A percentile compares a stretch with the other conserved stretches of the same genome.
Conservation (phyloP, 2,797 vertebrate genomes). For the Pseudocheirus occidentalis region DNA sequence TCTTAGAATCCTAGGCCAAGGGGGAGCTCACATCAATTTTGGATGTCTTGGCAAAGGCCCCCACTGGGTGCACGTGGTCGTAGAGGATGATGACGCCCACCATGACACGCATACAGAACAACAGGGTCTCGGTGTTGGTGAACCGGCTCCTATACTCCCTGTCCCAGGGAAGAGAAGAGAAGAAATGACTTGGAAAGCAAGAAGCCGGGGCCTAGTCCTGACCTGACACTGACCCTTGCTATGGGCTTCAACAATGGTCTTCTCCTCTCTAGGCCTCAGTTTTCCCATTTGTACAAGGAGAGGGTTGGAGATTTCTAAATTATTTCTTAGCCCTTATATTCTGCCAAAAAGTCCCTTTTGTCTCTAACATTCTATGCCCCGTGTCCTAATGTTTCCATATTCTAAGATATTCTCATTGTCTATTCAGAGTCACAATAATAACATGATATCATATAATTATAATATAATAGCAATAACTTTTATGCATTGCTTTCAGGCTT, state of each 20-base stretch:
- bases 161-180: background rate
- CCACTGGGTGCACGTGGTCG: slow-evolving; percentile 93
- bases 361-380: background rate
- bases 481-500: background rate
- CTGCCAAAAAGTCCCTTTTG: background rate
- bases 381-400: background rate
- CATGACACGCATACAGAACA: slow-evolving; percentile 97
- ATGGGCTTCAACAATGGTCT: background rate
- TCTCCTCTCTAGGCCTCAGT: background rate
- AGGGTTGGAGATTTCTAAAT: background rate
- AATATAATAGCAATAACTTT: background rate
- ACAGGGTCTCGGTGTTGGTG: slow-evolving; percentile 94
- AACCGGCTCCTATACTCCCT: slow-evolving; percentile 95
- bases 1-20: background rate
- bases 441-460: background rate
- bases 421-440: background rate
- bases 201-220: background rate
- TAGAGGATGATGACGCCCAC: slow-evolving; percentile 95
- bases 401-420: background rate
- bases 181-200: too few species aligned
- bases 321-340: background rate
- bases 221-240: background rate
- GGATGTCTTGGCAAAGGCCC: slow-evolving; percentile 94
- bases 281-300: background rate
- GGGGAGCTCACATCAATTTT: slow-evolving; percentile 91